A percentile compares a stretch with the other conserved stretches of the same genome.
These are phyloP conservation scores for Tachycineta bicolor DNA, from an alignment of 2,113 vertebrate genomes.

Conservation along the genomic window DNA sequence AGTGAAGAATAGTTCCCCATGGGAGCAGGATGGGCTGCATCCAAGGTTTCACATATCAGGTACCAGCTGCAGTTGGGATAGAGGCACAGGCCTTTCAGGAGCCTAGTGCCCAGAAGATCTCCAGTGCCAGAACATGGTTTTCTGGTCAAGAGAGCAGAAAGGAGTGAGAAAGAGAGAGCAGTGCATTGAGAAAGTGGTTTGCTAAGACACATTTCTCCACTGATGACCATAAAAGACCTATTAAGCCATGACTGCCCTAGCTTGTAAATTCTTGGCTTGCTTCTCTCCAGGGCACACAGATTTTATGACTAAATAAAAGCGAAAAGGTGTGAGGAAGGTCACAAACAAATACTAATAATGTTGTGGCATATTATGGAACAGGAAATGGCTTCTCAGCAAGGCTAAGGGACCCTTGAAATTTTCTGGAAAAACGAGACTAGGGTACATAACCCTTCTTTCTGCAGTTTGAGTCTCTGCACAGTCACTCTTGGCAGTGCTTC, in stretches of 20 bases:
- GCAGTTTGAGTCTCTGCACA: not conserved
- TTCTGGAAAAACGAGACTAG: not conserved
- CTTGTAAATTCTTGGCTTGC: not conserved
- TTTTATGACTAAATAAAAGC: not conserved
- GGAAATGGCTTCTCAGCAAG: not conserved
- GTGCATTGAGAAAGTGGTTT: not conserved
- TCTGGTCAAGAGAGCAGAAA: not conserved
- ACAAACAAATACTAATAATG: not conserved
- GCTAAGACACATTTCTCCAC: not conserved
- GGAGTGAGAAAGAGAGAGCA: no score
- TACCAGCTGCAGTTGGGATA: not conserved
- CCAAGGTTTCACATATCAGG: not conserved
- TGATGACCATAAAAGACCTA: not conserved
- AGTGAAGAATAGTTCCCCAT: not conserved
- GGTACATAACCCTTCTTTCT: not conserved
- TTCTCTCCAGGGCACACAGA: not conserved
- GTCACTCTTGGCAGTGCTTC: not conserved
- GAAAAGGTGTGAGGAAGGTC: not conserved
- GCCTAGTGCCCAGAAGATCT: not conserved
- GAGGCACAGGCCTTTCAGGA: not conserved
- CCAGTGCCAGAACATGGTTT: not conserved
- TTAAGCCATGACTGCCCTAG: not conserved
- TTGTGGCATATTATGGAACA: not conserved
- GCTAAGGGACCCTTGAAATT: not conserved
- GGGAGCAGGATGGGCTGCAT: not conserved